A percentile compares a stretch with the other conserved stretches of the same genome.
Conservation (phyloP, 2,888 invertebrate species). For the Abrostola tripartita region DNA sequence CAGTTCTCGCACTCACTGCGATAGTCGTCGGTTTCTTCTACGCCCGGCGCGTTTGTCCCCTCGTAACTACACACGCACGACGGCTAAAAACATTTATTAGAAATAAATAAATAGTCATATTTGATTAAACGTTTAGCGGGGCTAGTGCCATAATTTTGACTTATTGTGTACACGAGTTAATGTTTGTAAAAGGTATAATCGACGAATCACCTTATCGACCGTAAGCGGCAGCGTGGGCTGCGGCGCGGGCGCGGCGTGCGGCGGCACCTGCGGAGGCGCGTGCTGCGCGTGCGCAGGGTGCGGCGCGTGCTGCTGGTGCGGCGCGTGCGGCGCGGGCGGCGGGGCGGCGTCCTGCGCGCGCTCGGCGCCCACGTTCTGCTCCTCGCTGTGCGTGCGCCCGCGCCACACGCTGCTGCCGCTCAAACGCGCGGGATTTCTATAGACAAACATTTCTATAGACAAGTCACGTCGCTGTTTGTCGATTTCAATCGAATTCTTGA, state of each 20-base stretch:
- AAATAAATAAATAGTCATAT: background rate
- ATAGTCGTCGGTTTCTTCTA: slow-evolving; percentile 91
- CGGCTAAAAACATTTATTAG: slow-evolving; percentile 68
- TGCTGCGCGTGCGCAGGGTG: slow-evolving; percentile 29
- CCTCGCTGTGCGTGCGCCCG: slow-evolving; percentile 72
- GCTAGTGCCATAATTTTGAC: no score
- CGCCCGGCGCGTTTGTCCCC: slow-evolving; percentile 66
- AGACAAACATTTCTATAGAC: background rate
- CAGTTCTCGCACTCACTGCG: slow-evolving; percentile 95
- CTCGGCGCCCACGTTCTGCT: slow-evolving; percentile 60
- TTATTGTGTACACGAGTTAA: no score
- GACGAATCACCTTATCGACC: slow-evolving; percentile 75
- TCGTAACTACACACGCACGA: slow-evolving; percentile 85
- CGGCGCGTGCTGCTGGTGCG: slow-evolving; percentile 27
- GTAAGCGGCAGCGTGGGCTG: slow-evolving; percentile 78
- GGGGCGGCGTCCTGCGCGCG: slow-evolving; percentile 42
- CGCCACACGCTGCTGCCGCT: slow-evolving; percentile 50
- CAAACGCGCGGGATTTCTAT: slow-evolving; percentile 47
- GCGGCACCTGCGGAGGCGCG: slow-evolving; percentile 67
- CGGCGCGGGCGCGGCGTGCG: slow-evolving; percentile 58
- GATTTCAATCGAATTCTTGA: no score
- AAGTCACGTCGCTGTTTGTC: background rate
- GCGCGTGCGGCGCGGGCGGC: slow-evolving; percentile 40
- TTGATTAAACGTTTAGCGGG: background rate
- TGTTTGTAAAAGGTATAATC: background rate